Percentiles rank a stretch among this genome's conserved stretches.
phyloP scores from a whole-genome alignment of 2,888 invertebrate genomes.

The Napeogenes inachia region DNA sequence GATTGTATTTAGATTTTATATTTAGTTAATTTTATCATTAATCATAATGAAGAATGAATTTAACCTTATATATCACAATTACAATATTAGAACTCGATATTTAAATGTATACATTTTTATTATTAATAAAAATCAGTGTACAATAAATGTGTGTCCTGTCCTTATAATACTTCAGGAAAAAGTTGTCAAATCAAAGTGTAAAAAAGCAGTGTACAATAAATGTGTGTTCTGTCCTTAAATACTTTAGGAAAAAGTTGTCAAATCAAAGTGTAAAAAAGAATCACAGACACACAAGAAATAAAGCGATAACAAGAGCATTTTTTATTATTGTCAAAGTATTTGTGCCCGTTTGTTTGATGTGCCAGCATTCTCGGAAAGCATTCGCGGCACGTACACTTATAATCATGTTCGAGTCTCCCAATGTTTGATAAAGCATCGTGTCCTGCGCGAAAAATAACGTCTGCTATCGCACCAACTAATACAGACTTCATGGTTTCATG shows the following conservation, averaged over 20 bases:
- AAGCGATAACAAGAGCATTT: constrained; percentile 65
- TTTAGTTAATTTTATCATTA: too few species aligned
- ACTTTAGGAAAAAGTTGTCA: neutral
- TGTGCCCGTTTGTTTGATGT: constrained; percentile 61
- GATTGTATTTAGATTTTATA: too few species aligned
- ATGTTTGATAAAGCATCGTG: constrained; percentile 71
- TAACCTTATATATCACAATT: too few species aligned
- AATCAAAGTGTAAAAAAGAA: neutral
- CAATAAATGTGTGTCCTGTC: too few species aligned
- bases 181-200: too few species aligned
- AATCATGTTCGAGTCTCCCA: constrained; percentile 72
- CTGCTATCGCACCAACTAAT: constrained; percentile 35
- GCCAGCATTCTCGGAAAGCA: constrained; percentile 56
- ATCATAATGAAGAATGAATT: too few species aligned
- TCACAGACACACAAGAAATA: constrained; percentile 8
- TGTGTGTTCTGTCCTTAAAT: neutral
- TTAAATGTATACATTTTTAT: too few species aligned
- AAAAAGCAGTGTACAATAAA: too few species aligned
- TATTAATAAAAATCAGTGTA: too few species aligned
- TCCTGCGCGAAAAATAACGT: constrained; percentile 64
- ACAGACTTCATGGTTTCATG: constrained; percentile 30
- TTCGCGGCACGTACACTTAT: constrained; percentile 71
- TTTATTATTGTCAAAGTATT: constrained; percentile 63
- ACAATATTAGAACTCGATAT: too few species aligned
- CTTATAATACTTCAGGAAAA: too few species aligned